Conservation (phyloP, 2,888 invertebrate genomes). For the Perizoma flavofasciatum region DNA sequence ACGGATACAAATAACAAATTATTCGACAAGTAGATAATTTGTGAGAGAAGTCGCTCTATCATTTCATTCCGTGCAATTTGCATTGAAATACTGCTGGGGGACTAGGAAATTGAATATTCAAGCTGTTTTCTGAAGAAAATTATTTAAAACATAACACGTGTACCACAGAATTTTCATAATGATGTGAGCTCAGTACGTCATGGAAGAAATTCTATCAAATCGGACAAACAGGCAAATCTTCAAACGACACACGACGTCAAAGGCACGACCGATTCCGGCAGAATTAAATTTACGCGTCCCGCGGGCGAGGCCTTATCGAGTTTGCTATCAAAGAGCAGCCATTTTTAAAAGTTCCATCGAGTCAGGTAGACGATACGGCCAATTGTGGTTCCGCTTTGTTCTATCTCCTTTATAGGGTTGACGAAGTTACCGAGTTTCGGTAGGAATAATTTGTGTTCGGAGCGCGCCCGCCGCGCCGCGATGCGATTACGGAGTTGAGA, state of each 20-base stretch:
- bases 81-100: conserved; percentile 53
- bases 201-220: conserved; percentile 34
- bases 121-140: too few relatives aligned
- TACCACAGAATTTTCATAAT: conserved; percentile 2
- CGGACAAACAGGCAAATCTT: conserved; percentile 62
- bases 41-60: conserved; percentile 59
- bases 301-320: conserved; percentile 76
- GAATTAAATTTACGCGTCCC: conserved; percentile 82
- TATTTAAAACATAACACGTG: background rate
- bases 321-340: conserved; percentile 80
- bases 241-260: conserved; percentile 71
- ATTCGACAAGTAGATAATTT: conserved; percentile 57
- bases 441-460: conserved; percentile 79
- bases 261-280: conserved; percentile 77
- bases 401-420: conserved; percentile 78
- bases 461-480: conserved; percentile 68
- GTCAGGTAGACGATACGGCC: conserved; percentile 70
- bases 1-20: conserved; percentile 67
- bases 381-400: conserved; percentile 82
- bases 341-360: conserved; percentile 80
- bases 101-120: conserved; percentile 10
- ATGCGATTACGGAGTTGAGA: conserved; percentile 76
- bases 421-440: conserved; percentile 80
- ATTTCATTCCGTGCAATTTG: conserved; percentile 65
- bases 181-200: conserved; percentile 22